Percentiles rank a stretch among this genome's conserved stretches.
Conservation (phyloP, 2,113 vertebrate genomes). For the Proteles cristata region DNA sequence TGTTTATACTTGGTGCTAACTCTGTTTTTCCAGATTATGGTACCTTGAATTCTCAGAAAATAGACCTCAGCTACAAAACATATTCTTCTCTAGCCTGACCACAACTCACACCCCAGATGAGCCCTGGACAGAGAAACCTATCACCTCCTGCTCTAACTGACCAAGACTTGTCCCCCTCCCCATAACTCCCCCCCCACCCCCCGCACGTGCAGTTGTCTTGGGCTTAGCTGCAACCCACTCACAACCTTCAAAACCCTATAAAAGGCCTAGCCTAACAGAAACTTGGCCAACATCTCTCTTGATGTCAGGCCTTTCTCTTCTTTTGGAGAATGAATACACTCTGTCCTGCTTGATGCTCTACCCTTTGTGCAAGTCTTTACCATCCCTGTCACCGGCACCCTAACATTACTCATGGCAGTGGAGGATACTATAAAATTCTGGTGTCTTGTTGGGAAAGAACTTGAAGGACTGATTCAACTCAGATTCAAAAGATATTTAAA, state of each 20-base stretch:
- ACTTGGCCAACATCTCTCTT: neutral
- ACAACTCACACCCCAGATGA: neutral
- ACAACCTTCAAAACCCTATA: neutral
- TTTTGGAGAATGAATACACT: neutral
- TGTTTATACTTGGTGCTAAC: neutral
- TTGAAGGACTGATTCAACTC: neutral
- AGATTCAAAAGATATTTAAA: neutral
- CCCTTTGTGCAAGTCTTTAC: neutral
- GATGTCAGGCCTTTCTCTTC: neutral
- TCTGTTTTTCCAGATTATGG: neutral
- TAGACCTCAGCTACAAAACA: neutral
- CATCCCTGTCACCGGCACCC: neutral
- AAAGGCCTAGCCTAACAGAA: neutral
- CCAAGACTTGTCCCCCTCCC: neutral
- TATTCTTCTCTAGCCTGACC: neutral
- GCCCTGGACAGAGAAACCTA: neutral
- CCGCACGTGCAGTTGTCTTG: fast-evolving
- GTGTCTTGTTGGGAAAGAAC: neutral
- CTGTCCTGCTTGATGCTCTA: neutral
- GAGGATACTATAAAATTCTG: neutral
- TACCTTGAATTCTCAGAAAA: neutral
- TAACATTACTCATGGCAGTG: neutral
- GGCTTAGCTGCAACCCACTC: neutral
- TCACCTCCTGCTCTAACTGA: neutral
- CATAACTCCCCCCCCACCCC: neutral